A percentile compares a stretch with the other conserved stretches of the same genome.
Conservation (phyloP, 2,113 vertebrate species). For the Ailurus styani region DNA sequence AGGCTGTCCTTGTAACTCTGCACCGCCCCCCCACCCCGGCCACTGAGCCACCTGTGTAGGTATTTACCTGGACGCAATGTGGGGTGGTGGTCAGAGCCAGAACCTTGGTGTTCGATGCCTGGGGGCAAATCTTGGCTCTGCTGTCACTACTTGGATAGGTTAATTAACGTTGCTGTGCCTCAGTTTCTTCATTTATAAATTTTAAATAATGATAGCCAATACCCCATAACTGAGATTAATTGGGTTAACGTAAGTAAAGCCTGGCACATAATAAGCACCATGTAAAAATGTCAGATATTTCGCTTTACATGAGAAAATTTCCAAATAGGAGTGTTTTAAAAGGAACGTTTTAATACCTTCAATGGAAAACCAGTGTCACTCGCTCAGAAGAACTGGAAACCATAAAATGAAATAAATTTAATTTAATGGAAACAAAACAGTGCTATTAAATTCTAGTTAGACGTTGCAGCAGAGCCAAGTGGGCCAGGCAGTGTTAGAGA, state of each 20-base stretch:
- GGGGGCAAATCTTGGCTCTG: background rate
- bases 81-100: background rate
- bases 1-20: background rate
- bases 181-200: background rate
- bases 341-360: background rate
- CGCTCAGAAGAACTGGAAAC: background rate
- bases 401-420: background rate
- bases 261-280: background rate
- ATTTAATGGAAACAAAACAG: background rate
- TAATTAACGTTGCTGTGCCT: background rate
- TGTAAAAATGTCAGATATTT: background rate
- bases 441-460: background rate
- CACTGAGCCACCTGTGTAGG: background rate
- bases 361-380: background rate
- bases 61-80: background rate
- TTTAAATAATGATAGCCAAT: background rate
- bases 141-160: background rate
- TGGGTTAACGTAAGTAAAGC: background rate
- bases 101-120: background rate
- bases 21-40: background rate
- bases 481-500: background rate
- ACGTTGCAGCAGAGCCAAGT: background rate
- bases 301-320: background rate
- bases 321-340: background rate
- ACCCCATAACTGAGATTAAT: no score